Conservation (phyloP, 2,797 vertebrate genomes). For the Phrynocephalus guinanensis region DNA sequence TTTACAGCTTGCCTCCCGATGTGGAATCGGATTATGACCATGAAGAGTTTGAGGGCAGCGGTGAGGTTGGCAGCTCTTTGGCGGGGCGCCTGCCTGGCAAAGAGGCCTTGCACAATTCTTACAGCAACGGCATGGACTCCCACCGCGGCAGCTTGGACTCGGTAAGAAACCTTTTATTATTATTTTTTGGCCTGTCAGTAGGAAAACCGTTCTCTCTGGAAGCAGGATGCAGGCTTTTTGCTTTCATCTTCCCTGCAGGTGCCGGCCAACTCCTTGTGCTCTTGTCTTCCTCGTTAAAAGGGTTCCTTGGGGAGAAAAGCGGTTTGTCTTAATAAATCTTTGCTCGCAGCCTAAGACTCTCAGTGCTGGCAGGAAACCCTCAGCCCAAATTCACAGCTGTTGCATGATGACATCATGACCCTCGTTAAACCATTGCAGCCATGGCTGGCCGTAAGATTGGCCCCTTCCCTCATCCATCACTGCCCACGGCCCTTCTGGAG, state of each 20-base stretch:
- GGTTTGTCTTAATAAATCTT: neutral
- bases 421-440: neutral
- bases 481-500: neutral
- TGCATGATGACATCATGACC: neutral
- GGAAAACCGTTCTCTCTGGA: neutral
- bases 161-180: conserved; percentile 76
- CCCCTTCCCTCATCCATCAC: neutral
- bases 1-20: conserved; percentile 78
- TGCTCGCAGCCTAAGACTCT: neutral
- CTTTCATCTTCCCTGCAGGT: neutral
- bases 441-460: neutral
- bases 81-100: conserved; percentile 86
- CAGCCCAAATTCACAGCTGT: neutral
- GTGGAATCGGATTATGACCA: conserved; percentile 91
- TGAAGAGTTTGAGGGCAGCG: conserved; percentile 89
- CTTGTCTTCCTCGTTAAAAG: neutral
- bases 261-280: neutral
- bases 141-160: conserved; percentile 90
- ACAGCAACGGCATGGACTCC: conserved; percentile 88
- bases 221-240: neutral
- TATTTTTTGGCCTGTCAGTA: neutral
- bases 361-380: neutral
- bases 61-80: conserved; percentile 81
- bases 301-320: neutral
- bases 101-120: conserved; percentile 82